Base-by-base conservation (phyloP, 2,113 vertebrate genomes). In the Cinclus cinclus region DNA sequence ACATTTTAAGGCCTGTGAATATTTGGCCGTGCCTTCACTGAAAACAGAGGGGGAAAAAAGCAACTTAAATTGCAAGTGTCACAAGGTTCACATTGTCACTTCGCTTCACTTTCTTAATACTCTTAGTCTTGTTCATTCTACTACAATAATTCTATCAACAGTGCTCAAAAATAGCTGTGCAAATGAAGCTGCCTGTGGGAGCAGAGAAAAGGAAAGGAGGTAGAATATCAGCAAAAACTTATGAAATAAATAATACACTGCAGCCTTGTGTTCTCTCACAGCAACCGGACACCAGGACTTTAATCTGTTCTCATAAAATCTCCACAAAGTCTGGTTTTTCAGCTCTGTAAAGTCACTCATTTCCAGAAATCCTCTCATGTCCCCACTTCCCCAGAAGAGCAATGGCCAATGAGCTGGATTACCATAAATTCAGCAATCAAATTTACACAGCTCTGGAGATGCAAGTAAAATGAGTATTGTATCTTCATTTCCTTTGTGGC, bases 401-500 rank as follows among this genome's bases (percentile, higher is more conserved):
- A 62, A 23, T 39, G 73, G 88, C 78, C 94, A 80, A 89, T 53
- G 84, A 95, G 41, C 63, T 30, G 35, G 68, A 92, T 90, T 76
- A 75, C 73, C 94, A 95, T 93, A 84, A 80, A 96, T 60, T 95
- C 91, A 90, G 75, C 49, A 79, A 95, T 83, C 81, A 82, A 65
- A 95, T 93, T 89, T 78, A 70, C 87, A 62, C 44, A 68, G 76
- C 92, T 89, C 46, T 75, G 58, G 83, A 96, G 85, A 91, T 50
- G 81, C 69, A 91, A 88, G 90, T 52, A 71, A 95, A 95, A 84
- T 88, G 90, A 52, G 53, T 47, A 83, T 30, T 75, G 88, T 81
- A 39, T 89, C 96, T 96, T 95, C 92, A 88, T 96, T 94, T 96
- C 94, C 77, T 94, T 89, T 62, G 83, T 47, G 71, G 87, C 58